Conservation (phyloP, 2,113 vertebrate genomes). For the Melanerpes formicivorus region DNA sequence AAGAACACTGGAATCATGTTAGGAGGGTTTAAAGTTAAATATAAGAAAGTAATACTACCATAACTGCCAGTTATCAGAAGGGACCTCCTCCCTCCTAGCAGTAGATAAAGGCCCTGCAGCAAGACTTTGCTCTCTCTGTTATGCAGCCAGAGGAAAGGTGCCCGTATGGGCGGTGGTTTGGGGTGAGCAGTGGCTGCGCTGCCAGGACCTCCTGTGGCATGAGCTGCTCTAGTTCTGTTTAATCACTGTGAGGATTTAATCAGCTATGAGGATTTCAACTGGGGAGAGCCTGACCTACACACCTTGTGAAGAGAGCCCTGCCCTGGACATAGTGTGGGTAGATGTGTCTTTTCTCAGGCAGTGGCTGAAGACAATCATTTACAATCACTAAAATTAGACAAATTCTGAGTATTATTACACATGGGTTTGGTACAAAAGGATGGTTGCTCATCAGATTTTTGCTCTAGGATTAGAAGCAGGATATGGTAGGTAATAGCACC, state of each 20-base stretch:
- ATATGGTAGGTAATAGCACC: not conserved
- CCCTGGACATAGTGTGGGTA: not conserved
- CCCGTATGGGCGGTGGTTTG: rapidly evolving
- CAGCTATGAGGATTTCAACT: not conserved
- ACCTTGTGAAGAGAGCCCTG: not conserved
- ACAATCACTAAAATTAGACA: not conserved
- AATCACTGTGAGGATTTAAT: not conserved
- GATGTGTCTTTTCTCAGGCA: not conserved
- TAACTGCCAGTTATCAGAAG: not conserved
- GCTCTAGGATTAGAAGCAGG: not conserved
- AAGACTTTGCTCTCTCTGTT: not conserved
- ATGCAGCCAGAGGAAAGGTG: not conserved
- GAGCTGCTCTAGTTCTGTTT: not conserved
- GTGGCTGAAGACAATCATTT: not conserved
- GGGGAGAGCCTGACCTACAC: not conserved
- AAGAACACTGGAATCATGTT: not conserved
- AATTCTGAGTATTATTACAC: not conserved
- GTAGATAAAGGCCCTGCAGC: not conserved
- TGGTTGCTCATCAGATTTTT: not conserved
- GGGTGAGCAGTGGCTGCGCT: not conserved
- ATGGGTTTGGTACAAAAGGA: not conserved
- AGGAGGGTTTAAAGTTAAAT: not conserved
- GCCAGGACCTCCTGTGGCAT: not conserved
- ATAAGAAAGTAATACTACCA: not conserved
- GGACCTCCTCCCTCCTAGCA: not conserved